Evolutionary conservation across 2,888 invertebrate genomes (phyloP).

Genomic region (Conchocele bisecta): DNA sequence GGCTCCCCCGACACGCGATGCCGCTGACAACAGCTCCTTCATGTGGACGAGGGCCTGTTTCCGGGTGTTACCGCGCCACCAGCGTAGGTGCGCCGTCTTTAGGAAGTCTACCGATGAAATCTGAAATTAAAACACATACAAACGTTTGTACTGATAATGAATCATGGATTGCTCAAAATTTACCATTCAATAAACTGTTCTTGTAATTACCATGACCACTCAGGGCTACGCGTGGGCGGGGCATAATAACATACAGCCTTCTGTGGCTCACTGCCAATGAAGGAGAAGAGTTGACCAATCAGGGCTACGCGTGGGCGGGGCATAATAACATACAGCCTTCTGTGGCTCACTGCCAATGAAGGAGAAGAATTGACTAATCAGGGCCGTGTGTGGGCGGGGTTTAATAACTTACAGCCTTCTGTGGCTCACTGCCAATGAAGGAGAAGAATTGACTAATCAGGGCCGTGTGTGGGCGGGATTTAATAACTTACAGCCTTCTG

Average conservation of each 20-base stretch:
- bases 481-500: conserved; percentile 79
- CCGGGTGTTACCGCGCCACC: conserved; percentile 76
- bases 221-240: conserved; percentile 79
- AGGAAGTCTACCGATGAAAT: conserved; percentile 79
- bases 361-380: too few relatives aligned
- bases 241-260: conserved; percentile 78
- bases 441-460: too few relatives aligned
- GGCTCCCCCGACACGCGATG: conserved; percentile 78
- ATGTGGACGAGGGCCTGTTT: conserved; percentile 80
- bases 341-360: too few relatives aligned
- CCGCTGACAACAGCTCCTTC: conserved; percentile 80
- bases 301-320: conserved; percentile 80
- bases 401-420: too few relatives aligned
- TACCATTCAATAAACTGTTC: too few relatives aligned
- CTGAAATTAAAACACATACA: conserved; percentile 59
- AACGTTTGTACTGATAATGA: too few relatives aligned
- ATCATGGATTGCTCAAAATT: too few relatives aligned
- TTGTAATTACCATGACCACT: too few relatives aligned
- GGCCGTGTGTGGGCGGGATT: too few relatives aligned
- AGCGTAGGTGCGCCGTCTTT: conserved; percentile 78
- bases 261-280: conserved; percentile 81
- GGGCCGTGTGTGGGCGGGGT: too few relatives aligned
- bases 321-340: too few relatives aligned
- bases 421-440: too few relatives aligned
- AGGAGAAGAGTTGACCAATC: conserved; percentile 81